Base-by-base conservation (phyloP, 2,888 invertebrate genomes). In the Conops quadrifasciatus region DNA sequence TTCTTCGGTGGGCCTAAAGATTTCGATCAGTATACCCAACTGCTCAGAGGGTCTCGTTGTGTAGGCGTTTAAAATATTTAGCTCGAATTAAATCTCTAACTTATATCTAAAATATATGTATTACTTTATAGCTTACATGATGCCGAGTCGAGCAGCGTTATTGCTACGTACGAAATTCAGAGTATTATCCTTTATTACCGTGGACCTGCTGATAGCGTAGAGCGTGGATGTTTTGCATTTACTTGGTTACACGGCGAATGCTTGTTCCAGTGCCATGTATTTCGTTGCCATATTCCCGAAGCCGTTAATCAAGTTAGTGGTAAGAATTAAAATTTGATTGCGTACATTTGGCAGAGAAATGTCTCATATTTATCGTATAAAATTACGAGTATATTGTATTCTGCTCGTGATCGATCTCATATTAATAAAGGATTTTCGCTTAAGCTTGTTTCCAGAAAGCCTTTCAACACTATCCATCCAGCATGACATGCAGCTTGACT, bases 241-340 rank as follows among this genome's bases (percentile, higher is more conserved):
- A 98, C 98, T 0, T 97, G 96, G 92, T 94, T 96, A 63, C 96
- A 96, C 83, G 97, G 97, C 0, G 95, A 95, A 80, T 93, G 93
- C 45, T 92, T 97, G 74, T 97, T 97, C 86, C 95, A 97, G 86
- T 98, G 98, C 88, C 98, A 98, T 87, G 96, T 97, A 63, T 99
- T 98, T 87, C 91, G 97, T 72, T 98, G 97, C 87, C 95, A 96
- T 84, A 94, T 95, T 82, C 93, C 94, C 36, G 97, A 97, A 85
- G 96, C 96, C 49, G 97, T 97, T 81, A 91, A 88, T 72, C 90
- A 92, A 85, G 92, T 92, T 63, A 92, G 91, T 78, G 90, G 91
- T 91, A 83, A 88, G 88, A 88, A 36, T 36, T 36, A 36, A 4
- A 36, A 36, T 7, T 36, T 36, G 36, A 36, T 36, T 36, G 5